Conservation (phyloP, 2,888 invertebrate species). For the Linhomoeus sp. region DNA sequence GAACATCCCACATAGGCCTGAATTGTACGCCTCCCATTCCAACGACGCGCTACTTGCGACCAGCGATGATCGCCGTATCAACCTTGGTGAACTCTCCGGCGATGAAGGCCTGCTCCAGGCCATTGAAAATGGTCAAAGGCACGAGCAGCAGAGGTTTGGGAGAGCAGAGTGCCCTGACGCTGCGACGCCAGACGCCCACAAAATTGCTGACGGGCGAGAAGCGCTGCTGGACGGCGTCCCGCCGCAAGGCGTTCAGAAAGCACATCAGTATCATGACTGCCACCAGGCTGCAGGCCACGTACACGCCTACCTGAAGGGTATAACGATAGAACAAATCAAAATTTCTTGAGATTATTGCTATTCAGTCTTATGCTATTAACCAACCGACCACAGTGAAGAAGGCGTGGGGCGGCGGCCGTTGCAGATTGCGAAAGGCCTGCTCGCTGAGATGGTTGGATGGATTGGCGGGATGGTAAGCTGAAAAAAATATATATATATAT, state of each 20-base stretch:
- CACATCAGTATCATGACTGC: conserved; percentile 67
- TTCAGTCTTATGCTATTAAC: too few relatives aligned
- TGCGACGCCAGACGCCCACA: background rate
- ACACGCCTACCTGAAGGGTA: too few relatives aligned
- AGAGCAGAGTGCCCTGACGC: too few relatives aligned
- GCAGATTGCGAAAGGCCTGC: conserved; percentile 36
- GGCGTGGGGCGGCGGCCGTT: conserved; percentile 49
- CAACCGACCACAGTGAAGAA: conserved; percentile 37
- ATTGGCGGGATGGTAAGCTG: conserved; percentile 37
- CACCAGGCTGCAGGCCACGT: conserved; percentile 60
- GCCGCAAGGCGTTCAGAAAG: conserved; percentile 69
- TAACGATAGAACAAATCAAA: too few relatives aligned
- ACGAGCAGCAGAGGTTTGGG: conserved; percentile 76
- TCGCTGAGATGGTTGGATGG: conserved; percentile 7
- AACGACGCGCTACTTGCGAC: background rate
- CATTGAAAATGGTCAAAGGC: conserved; percentile 85
- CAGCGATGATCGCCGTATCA: conserved; percentile 5
- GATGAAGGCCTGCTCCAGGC: conserved; percentile 90
- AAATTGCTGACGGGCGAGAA: background rate
- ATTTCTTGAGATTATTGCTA: too few relatives aligned
- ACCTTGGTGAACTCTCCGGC: conserved; percentile 46
- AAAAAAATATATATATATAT: conserved; percentile 18
- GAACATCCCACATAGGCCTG: conserved; percentile 25
- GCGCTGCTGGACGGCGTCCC: conserved; percentile 36
- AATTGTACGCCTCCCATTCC: background rate